Evolutionary conservation across 2,797 vertebrate species (phyloP).

Genomic region (Heteromormyrus szaboi): DNA sequence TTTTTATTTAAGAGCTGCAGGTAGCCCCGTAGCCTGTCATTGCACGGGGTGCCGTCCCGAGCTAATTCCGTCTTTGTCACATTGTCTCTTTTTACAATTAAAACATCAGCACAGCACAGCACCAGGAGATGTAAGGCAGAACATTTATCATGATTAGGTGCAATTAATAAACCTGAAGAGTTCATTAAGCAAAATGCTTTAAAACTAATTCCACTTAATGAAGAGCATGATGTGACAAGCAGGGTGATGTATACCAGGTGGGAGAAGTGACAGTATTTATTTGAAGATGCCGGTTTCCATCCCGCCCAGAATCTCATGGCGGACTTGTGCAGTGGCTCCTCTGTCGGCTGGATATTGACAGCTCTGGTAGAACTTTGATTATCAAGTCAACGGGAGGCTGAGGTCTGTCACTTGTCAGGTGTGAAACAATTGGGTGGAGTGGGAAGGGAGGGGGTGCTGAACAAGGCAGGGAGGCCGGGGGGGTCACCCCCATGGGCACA

Average conservation of each 20-base stretch:
- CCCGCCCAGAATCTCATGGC: constrained; percentile 60
- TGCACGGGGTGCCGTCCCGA: neutral
- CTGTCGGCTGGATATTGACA: constrained; percentile 89
- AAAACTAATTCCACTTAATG: constrained; percentile 59
- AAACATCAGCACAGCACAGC: constrained; percentile 18
- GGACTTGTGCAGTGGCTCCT: constrained; percentile 62
- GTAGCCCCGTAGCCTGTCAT: neutral
- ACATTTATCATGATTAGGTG: constrained; percentile 64
- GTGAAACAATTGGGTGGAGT: constrained; percentile 75
- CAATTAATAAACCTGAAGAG: constrained; percentile 60
- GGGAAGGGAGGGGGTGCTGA: constrained; percentile 56
- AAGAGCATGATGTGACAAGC: constrained; percentile 59
- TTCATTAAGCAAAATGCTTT: constrained; percentile 61
- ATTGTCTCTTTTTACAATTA: constrained; percentile 29
- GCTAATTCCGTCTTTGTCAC: constrained; percentile 15
- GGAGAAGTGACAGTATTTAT: constrained; percentile 57
- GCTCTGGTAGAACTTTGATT: constrained; percentile 96
- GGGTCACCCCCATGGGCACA: constrained; percentile 53
- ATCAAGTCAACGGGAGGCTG: constrained; percentile 88
- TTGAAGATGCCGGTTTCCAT: constrained; percentile 33
- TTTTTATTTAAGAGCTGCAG: constrained; percentile 16
- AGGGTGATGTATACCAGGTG: constrained; percentile 66
- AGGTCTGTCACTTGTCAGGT: constrained; percentile 91
- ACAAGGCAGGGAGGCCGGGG: constrained; percentile 44
- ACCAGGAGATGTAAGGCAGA: constrained; percentile 42